These are phyloP conservation scores for Percopsis transmontana DNA, from an alignment of 2,113 vertebrate species.

Conservation along the genomic window DNA sequence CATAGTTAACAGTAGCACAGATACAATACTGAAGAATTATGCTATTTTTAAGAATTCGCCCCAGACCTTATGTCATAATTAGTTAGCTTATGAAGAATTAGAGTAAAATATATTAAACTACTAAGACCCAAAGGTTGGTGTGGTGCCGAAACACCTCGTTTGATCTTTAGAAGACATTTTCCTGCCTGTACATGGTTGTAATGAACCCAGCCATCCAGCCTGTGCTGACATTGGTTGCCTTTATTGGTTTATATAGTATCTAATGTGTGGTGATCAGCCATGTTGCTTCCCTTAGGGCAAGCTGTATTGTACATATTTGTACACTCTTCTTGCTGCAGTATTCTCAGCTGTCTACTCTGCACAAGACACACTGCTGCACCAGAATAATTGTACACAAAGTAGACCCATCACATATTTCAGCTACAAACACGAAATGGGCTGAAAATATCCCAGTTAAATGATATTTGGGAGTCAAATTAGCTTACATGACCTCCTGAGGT, in stretches of 20 bases:
- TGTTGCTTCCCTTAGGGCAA: constrained; percentile 30
- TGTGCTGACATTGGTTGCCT: constrained; percentile 52
- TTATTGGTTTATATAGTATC: constrained; percentile 51
- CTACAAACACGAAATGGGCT: constrained; percentile 10
- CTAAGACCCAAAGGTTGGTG: constrained; percentile 36
- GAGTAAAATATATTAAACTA: constrained; percentile 19
- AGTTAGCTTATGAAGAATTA: constrained; percentile 13
- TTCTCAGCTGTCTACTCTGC: background rate
- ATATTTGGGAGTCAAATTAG: constrained; percentile 19
- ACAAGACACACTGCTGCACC: constrained; percentile 1
- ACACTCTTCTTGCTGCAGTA: constrained; percentile 1
- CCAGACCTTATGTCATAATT: constrained; percentile 27
- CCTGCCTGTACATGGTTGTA: constrained; percentile 57
- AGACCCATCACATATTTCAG: background rate
- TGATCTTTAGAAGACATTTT: constrained; percentile 50
- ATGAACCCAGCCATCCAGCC: constrained; percentile 54
- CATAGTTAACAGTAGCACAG: background rate
- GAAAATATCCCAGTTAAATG: constrained; percentile 22
- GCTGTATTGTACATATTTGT: constrained; percentile 16
- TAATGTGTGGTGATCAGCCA: constrained; percentile 30
- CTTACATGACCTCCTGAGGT: constrained; percentile 18
- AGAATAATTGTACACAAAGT: background rate
- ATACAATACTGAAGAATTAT: constrained; percentile 1
- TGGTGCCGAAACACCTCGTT: constrained; percentile 40
- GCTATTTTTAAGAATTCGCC: constrained; percentile 6